Evolutionary conservation across 2,888 invertebrate genomes (phyloP).

Genomic region (Hirtodrosophila alboralis): DNA sequence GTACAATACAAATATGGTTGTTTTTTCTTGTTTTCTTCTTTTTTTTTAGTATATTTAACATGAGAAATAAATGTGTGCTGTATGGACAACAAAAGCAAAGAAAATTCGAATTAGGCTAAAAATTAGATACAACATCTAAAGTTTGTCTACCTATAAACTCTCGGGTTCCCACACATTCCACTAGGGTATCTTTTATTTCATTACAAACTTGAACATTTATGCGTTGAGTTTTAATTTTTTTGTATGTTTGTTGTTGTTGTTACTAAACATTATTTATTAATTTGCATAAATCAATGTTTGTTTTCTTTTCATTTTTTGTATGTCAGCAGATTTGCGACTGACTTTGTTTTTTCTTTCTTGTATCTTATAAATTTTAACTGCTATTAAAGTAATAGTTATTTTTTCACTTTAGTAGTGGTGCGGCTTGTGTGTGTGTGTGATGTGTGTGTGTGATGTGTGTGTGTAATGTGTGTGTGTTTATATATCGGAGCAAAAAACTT

Average conservation of each 20-base stretch:
- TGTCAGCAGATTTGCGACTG: conserved; percentile 17
- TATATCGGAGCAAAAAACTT: conserved; percentile 61
- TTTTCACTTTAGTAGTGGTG: conserved; percentile 54
- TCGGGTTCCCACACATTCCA: conserved; percentile 38
- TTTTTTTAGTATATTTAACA: conserved; percentile 14
- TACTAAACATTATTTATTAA: conserved; percentile 18
- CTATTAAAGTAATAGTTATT: conserved; percentile 75
- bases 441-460: conserved; percentile 23
- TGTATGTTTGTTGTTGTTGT: conserved; percentile 12
- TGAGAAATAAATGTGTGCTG: conserved; percentile 26
- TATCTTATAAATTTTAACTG: conserved; percentile 59
- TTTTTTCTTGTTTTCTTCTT: neutral
- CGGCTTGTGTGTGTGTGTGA: conserved; percentile 26
- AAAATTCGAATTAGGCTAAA: conserved; percentile 69
- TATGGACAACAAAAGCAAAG: conserved; percentile 67
- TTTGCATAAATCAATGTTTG: conserved; percentile 1
- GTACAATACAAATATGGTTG: conserved; percentile 14
- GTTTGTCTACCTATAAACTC: conserved; percentile 73
- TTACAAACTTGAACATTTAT: conserved; percentile 43
- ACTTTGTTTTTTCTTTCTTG: too few species aligned
- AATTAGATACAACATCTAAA: conserved; percentile 70
- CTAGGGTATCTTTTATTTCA: conserved; percentile 20
- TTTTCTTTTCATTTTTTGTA: conserved; percentile 13
- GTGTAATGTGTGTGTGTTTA: conserved; percentile 29
- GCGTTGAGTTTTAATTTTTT: conserved; percentile 16